These are phyloP conservation scores for Dendrolimus houi DNA, from an alignment of 2,888 invertebrate genomes.

Conservation along the genomic window DNA sequence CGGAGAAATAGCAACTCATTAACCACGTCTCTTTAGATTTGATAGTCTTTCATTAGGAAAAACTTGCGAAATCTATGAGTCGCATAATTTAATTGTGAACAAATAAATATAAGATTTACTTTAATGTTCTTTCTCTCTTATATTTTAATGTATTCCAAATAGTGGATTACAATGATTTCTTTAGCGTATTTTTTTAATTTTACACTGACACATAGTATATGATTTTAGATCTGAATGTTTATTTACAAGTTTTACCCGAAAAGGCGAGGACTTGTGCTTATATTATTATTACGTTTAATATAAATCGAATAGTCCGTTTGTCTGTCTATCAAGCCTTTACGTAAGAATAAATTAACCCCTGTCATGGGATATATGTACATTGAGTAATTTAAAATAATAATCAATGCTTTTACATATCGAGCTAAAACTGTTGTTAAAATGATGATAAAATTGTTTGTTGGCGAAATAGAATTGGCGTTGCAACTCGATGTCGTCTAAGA, in stretches of 20 bases:
- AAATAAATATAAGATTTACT: slow-evolving; percentile 29
- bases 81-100: slow-evolving; percentile 21
- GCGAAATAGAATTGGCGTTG: slow-evolving; percentile 10
- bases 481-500: slow-evolving; percentile 33
- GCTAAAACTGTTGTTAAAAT: neutral
- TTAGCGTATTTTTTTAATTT: slow-evolving; percentile 16
- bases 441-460: slow-evolving; percentile 2
- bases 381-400: slow-evolving; percentile 1
- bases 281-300: too few relatives aligned
- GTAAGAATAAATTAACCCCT: neutral
- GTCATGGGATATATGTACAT: neutral
- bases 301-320: slow-evolving; percentile 1
- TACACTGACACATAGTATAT: slow-evolving; percentile 17
- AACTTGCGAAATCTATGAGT: slow-evolving; percentile 67
- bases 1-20: slow-evolving; percentile 61
- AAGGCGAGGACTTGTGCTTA: neutral
- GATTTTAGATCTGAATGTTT: slow-evolving; percentile 49
- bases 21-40: slow-evolving; percentile 62
- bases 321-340: slow-evolving; percentile 16
- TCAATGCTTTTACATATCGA: slow-evolving; percentile 12
- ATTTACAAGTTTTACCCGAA: slow-evolving; percentile 11
- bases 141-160: slow-evolving; percentile 25
- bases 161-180: slow-evolving; percentile 5
- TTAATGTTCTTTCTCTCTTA: slow-evolving; percentile 16
- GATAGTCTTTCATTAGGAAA: slow-evolving; percentile 71